Evolutionary conservation across 2,888 invertebrate species (phyloP).

Genomic region (Ganaspis brasiliensis): DNA sequence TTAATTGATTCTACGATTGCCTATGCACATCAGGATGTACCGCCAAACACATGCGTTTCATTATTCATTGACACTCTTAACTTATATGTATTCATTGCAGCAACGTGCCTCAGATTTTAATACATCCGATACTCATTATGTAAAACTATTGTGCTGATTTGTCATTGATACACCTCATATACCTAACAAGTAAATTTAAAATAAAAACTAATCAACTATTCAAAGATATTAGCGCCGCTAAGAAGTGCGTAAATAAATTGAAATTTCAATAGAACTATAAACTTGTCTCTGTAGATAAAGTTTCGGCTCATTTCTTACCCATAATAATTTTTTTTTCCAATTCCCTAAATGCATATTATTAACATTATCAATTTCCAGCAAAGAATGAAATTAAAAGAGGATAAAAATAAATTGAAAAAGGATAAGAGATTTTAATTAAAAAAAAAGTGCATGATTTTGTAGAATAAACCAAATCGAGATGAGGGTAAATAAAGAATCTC

Average conservation of each 20-base stretch:
- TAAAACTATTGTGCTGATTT: conserved; percentile 25
- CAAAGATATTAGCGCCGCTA: neutral
- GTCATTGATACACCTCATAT: conserved; percentile 8
- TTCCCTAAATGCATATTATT: too few species aligned
- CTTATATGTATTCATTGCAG: conserved; percentile 26
- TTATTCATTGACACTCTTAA: conserved; percentile 44
- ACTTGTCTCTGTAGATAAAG: too few species aligned
- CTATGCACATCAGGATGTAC: conserved; percentile 54
- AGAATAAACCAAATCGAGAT: too few species aligned
- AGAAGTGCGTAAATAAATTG: neutral
- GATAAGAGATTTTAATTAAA: too few species aligned
- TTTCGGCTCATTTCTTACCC: too few species aligned
- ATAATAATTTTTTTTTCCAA: too few species aligned
- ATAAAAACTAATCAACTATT: conserved; percentile 19
- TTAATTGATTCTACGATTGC: conserved; percentile 68
- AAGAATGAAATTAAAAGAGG: too few species aligned
- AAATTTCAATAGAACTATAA: too few species aligned
- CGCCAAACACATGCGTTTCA: conserved; percentile 45
- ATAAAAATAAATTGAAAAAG: too few species aligned
- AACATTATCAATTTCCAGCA: too few species aligned
- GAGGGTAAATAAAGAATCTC: neutral
- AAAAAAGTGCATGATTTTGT: too few species aligned
- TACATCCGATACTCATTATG: conserved; percentile 19
- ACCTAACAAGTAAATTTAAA: neutral
- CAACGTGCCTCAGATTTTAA: conserved; percentile 26